Evolutionary conservation across 2,888 invertebrate genomes (phyloP).

Genomic region (Ypsolopha scabrella): DNA sequence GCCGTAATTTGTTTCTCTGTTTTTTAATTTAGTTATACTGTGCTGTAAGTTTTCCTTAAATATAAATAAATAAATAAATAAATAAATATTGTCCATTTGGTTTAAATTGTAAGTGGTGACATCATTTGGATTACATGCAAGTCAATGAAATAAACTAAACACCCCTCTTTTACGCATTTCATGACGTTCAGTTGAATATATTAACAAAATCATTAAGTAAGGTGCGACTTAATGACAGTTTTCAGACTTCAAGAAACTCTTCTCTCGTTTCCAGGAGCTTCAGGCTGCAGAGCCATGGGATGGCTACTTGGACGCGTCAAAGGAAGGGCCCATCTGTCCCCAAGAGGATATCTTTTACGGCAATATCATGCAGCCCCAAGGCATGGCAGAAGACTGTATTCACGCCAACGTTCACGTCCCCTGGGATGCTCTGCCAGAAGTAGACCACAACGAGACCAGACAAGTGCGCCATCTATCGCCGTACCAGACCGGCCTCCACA

Average conservation of each 20-base stretch:
- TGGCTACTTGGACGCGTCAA: slow-evolving; percentile 60
- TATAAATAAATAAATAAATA: too few species aligned
- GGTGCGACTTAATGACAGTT: too few species aligned
- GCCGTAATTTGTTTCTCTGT: too few species aligned
- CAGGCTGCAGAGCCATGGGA: slow-evolving; percentile 62
- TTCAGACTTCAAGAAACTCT: background rate
- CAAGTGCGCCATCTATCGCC: slow-evolving; percentile 17
- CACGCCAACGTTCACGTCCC: slow-evolving; percentile 53
- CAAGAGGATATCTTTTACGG: slow-evolving; percentile 64
- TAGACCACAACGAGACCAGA: slow-evolving; percentile 1
- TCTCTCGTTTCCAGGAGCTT: slow-evolving; percentile 52
- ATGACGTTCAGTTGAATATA: too few species aligned
- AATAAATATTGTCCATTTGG: too few species aligned
- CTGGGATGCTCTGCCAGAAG: slow-evolving; percentile 19
- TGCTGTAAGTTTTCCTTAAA: too few species aligned
- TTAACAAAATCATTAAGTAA: too few species aligned
- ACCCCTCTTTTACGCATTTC: too few species aligned
- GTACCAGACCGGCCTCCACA: slow-evolving; percentile 12
- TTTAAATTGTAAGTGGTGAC: too few species aligned
- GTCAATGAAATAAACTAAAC: too few species aligned
- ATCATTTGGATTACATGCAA: too few species aligned
- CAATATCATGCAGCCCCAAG: slow-evolving; percentile 23
- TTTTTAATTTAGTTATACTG: too few species aligned
- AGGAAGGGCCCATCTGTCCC: slow-evolving; percentile 71
- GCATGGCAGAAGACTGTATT: slow-evolving; percentile 46